These are phyloP conservation scores for Phengaris arion DNA, from an alignment of 2,888 invertebrate genomes.

Conservation along the genomic window DNA sequence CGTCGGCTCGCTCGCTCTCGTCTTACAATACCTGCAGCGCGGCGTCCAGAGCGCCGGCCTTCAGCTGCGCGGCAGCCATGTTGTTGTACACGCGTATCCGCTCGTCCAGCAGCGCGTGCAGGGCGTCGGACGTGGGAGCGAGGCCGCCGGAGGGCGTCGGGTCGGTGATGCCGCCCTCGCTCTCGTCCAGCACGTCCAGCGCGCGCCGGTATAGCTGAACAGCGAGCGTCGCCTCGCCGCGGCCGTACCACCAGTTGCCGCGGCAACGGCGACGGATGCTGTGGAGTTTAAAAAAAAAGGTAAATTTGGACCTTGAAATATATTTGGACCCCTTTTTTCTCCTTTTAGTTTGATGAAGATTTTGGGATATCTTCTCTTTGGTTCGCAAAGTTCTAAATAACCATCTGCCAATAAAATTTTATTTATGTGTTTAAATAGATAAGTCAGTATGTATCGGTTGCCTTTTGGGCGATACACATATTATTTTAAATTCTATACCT, in stretches of 20 bases:
- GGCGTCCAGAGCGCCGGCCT: constrained; percentile 90
- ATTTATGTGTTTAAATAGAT: too few relatives aligned
- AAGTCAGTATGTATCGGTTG: too few relatives aligned
- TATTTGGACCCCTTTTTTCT: too few relatives aligned
- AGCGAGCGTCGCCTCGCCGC: constrained; percentile 88
- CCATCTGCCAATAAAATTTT: too few relatives aligned
- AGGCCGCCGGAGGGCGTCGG: constrained; percentile 74
- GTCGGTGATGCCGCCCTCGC: constrained; percentile 81
- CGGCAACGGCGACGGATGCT: constrained; percentile 82
- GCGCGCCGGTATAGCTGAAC: constrained; percentile 93
- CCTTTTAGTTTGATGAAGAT: too few relatives aligned
- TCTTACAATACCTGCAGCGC: constrained; percentile 82
- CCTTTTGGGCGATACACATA: too few relatives aligned
- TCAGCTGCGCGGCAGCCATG: constrained; percentile 94
- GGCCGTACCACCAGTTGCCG: constrained; percentile 94
- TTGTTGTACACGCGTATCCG: constrained; percentile 93
- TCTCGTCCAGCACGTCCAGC: constrained; percentile 88
- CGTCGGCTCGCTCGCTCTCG: not conserved
- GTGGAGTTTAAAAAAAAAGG: not conserved
- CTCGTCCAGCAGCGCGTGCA: constrained; percentile 84
- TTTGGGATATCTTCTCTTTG: too few relatives aligned
- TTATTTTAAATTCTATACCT: too few relatives aligned
- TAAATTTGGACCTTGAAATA: too few relatives aligned
- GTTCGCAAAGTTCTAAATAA: too few relatives aligned
- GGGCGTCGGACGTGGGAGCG: constrained; percentile 51